A percentile compares a stretch with the other conserved stretches of the same genome.
Conservation (phyloP, 2,113 vertebrate species). For the Psilopogon haemacephalus region DNA sequence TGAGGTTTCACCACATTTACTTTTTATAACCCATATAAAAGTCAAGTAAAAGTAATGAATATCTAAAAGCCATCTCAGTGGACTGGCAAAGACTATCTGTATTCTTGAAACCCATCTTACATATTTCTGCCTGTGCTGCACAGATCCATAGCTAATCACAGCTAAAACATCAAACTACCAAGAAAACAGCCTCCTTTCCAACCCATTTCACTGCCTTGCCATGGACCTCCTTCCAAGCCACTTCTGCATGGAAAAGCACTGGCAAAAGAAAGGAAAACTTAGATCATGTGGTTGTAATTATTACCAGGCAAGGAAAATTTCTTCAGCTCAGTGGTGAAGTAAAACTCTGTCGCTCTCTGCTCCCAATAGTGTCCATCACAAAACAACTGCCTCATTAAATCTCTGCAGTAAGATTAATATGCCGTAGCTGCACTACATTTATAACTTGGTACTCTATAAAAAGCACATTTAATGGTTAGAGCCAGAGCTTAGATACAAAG, state of each 20-base stretch:
- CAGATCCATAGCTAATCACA: slow-evolving; percentile 74
- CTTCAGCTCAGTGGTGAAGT: slow-evolving; percentile 88
- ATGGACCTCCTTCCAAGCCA: slow-evolving; percentile 79
- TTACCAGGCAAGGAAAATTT: slow-evolving; percentile 86
- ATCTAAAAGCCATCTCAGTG: slow-evolving; percentile 78
- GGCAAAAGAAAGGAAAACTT: slow-evolving; percentile 80
- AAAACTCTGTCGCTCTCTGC: slow-evolving; percentile 88
- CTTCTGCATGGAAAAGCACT: slow-evolving; percentile 82
- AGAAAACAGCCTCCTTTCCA: slow-evolving; percentile 77
- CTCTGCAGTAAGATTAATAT: slow-evolving; percentile 87
- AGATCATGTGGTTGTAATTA: slow-evolving; percentile 96
- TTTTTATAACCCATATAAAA: slow-evolving; percentile 84
- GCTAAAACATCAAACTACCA: slow-evolving; percentile 75
- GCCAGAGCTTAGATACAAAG: slow-evolving; percentile 82
- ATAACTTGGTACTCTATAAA: slow-evolving; percentile 88
- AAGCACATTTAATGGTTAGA: slow-evolving; percentile 83
- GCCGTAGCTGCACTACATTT: slow-evolving; percentile 86
- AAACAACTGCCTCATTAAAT: slow-evolving; percentile 97
- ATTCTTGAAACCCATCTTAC: slow-evolving; percentile 75
- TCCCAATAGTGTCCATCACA: slow-evolving; percentile 88
- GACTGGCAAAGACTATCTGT: slow-evolving; percentile 76
- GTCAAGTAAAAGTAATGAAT: slow-evolving; percentile 82
- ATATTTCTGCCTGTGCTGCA: slow-evolving; percentile 70
- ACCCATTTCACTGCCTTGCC: slow-evolving; percentile 76
- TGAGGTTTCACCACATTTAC: slow-evolving; percentile 82